Evolutionary conservation across 2,888 invertebrate species (phyloP).

Genomic region (Alcis repandata): DNA sequence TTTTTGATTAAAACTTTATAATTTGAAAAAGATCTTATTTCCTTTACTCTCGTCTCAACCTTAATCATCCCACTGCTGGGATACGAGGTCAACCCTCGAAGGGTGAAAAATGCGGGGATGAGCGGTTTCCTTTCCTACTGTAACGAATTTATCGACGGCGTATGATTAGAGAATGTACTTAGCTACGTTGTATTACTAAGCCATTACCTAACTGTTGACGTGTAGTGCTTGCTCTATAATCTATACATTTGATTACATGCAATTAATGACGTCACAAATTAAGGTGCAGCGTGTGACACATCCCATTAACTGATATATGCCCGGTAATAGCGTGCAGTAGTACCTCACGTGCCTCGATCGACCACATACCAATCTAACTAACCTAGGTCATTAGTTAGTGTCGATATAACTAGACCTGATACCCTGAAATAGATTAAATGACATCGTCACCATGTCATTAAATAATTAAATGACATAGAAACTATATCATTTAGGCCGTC

Average conservation of each 20-base stretch:
- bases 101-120: no score
- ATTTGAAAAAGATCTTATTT: no score
- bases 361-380: constrained; percentile 3
- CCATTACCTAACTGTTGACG: background rate
- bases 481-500: no score
- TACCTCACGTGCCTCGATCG: constrained; percentile 5
- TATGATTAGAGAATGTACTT: background rate
- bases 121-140: no score
- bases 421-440: background rate
- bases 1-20: no score
- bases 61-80: no score
- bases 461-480: no score
- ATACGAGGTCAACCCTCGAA: no score
- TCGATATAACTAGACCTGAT: background rate
- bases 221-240: background rate
- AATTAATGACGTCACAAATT: constrained; percentile 24
- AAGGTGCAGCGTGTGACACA: constrained; percentile 19
- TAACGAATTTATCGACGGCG: no score
- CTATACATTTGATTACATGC: background rate
- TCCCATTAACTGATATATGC: constrained; percentile 30
- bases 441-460: no score
- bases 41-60: no score
- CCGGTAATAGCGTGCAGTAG: constrained; percentile 19
- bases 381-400: constrained; percentile 21
- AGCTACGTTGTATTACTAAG: background rate